Evolutionary conservation across 2,797 vertebrate species (phyloP), one percentile per base, ranked within the genome.

Genomic region (Poecilia gillii): DNA sequence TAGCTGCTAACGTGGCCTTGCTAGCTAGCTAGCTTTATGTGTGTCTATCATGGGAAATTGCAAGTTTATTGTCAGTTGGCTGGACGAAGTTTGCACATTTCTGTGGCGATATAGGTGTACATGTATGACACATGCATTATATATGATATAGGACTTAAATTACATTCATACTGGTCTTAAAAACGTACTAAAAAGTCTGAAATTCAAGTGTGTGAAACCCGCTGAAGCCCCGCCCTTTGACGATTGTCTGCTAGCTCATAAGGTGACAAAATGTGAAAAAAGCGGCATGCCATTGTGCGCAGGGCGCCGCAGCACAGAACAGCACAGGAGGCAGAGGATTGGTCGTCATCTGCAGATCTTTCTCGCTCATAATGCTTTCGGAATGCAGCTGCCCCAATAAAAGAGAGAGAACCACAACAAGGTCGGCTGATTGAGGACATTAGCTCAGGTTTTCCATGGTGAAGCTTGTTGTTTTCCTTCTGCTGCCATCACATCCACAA

Each of bases 371-470:
- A 90, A 92, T 81, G 88, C 83, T 85, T 75, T 53, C 82, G 91
- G 88, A 93, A 90, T 86, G 90, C 86, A 85, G 90, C 83, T 89
- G 82, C 82, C 73, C 83, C 76, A 84, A 80, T 88, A 86, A 90
- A 82, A 86, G 43, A 28, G 39, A 91, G 89, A 73, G 47, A 62
- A 47, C 91, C 93, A 93, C 92, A 94, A 94, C 90, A 95, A 94
- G 89, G 94, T 90, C 79, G 74, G 88, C 91, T 78, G 75, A 82
- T 89, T 78, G 85, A 91, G 89, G 88, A 89, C 92, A 90, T 92
- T 88, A 90, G 89, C 91, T 94, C 93, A 95, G 90, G 89, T 93
- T 95, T 96, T 95, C 95, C 94, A 92, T 94, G 87, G 83, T 91
- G 81, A 87, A 82, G 88, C 83, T 87, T 88, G 88, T 91, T 92